phyloP scores from a whole-genome alignment of 2,888 invertebrate genomes.

The Kryphioiulus occultus region DNA sequence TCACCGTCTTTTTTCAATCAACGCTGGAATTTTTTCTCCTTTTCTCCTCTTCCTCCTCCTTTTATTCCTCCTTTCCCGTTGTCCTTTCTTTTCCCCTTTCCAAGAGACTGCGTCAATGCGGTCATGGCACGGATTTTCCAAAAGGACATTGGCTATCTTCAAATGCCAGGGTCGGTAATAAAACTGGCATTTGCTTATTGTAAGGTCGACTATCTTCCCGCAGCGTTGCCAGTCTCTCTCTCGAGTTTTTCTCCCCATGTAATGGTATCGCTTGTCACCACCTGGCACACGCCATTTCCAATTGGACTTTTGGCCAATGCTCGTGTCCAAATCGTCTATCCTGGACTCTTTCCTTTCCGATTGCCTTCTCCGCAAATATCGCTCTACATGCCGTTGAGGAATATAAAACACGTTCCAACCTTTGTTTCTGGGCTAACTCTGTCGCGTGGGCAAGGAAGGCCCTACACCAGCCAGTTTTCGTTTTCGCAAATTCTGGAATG shows the following conservation, averaged over 20 bases:
- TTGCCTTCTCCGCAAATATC: constrained; percentile 36
- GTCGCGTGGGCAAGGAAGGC: background rate
- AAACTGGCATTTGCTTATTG: constrained; percentile 35
- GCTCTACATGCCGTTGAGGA: constrained; percentile 17
- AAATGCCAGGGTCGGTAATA: constrained; percentile 45
- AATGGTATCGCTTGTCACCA: constrained; percentile 47
- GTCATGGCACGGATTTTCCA: constrained; percentile 39
- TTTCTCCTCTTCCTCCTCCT: no score
- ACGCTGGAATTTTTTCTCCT: background rate
- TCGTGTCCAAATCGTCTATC: constrained; percentile 35
- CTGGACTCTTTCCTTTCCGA: constrained; percentile 37
- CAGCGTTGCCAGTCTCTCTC: constrained; percentile 4
- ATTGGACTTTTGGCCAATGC: constrained; percentile 21
- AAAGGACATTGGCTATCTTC: constrained; percentile 44
- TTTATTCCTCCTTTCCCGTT: background rate
- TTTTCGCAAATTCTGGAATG: no score
- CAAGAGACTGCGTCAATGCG: constrained; percentile 36
- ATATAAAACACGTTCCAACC: constrained; percentile 22
- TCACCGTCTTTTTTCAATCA: constrained; percentile 29
- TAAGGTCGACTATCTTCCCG: constrained; percentile 44
- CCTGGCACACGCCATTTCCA: constrained; percentile 42
- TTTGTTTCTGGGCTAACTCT: background rate
- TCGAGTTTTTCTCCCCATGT: background rate
- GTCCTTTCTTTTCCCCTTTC: constrained; percentile 18
- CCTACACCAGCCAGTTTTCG: no score